Conservation (phyloP, 2,888 invertebrate genomes). For the Dryocosmus kuriphilus region DNA sequence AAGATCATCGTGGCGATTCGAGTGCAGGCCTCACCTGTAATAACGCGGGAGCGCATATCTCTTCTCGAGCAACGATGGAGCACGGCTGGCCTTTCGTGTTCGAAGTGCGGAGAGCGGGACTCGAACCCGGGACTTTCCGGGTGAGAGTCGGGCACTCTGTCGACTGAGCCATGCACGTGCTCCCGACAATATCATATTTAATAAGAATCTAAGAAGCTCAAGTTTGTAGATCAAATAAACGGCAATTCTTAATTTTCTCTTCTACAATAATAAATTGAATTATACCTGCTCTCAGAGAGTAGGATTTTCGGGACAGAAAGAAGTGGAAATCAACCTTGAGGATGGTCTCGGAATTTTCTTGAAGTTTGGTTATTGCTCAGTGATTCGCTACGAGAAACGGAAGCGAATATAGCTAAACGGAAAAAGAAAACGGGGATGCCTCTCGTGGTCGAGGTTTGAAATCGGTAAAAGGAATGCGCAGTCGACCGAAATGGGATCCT, state of each 20-base stretch:
- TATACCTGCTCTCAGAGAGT: neutral
- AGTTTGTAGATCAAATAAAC: neutral
- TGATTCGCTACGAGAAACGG: slow-evolving; percentile 59
- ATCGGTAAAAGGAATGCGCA: slow-evolving; percentile 76
- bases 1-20: too few species aligned
- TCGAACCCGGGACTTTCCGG: too few species aligned
- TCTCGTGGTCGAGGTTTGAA: slow-evolving; percentile 62
- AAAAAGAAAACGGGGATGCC: slow-evolving; percentile 65
- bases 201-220: neutral
- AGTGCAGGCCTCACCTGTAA: too few species aligned
- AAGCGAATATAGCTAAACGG: slow-evolving; percentile 61
- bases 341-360: slow-evolving; percentile 12
- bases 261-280: neutral
- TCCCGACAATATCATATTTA: neutral
- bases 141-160: too few species aligned
- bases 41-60: too few species aligned
- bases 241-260: neutral
- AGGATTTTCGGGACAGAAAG: neutral
- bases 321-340: slow-evolving; percentile 18
- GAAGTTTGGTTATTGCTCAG: slow-evolving; percentile 41
- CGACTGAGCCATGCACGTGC: too few species aligned
- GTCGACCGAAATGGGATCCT: slow-evolving; percentile 69
- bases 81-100: too few species aligned
- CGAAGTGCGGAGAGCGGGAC: too few species aligned
- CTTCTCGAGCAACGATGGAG: too few species aligned